A percentile compares a stretch with the other conserved stretches of the same genome.
Evolutionary conservation across 2,113 vertebrate species (phyloP).

Genomic region (Pongo pygmaeus): DNA sequence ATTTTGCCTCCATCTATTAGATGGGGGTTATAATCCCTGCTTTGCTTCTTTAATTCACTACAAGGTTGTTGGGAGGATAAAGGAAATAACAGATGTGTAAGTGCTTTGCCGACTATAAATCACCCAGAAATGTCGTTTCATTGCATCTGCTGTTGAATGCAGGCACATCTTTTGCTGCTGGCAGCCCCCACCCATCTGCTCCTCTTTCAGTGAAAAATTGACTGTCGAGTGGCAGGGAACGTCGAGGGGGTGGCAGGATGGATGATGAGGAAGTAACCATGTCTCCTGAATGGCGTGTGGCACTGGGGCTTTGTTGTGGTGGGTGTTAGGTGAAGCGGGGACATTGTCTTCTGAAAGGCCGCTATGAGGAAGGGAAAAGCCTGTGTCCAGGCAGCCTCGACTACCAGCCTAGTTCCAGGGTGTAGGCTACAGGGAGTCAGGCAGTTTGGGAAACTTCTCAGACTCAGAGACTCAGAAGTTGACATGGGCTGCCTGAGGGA

Average conservation of each 20-base stretch:
- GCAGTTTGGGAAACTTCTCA: not conserved
- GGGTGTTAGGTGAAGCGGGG: not conserved
- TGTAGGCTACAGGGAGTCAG: not conserved
- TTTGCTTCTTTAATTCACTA: conserved; percentile 11
- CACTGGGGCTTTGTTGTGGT: not conserved
- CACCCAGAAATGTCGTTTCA: not conserved
- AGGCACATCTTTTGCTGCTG: not conserved
- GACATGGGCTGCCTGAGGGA: not conserved
- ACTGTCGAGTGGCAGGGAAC: not conserved
- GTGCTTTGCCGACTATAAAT: not conserved
- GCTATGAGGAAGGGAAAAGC: not conserved
- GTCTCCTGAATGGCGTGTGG: not conserved
- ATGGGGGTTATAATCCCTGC: not conserved
- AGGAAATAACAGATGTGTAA: conserved; percentile 36
- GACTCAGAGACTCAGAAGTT: not conserved
- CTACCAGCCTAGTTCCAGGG: no score
- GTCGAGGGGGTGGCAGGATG: not conserved
- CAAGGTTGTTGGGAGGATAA: conserved; percentile 50
- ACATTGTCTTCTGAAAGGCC: not conserved
- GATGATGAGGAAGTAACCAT: not conserved
- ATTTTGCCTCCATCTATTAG: not conserved
- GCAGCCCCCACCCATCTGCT: not conserved
- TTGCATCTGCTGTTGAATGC: not conserved
- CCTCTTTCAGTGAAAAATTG: not conserved
- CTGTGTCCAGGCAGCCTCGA: not conserved